Base-by-base conservation (phyloP, 2,888 invertebrate species). In the Agrotis ipsilon region DNA sequence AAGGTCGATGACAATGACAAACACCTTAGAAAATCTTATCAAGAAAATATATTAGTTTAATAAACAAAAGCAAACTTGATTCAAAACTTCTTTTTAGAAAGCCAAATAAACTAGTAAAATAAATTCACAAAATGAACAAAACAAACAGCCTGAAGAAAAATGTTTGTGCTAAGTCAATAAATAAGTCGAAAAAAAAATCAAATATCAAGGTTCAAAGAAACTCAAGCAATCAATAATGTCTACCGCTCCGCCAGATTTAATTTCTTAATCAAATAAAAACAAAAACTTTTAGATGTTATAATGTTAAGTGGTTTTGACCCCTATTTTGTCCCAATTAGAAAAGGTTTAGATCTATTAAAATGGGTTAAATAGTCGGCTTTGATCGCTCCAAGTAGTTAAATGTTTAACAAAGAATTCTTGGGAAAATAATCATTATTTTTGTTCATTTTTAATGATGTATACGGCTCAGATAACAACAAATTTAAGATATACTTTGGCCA, bases 271-370 rank as follows among this genome's bases (percentile, higher is more conserved):
- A 66, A 66, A 51, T 63, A 43, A 58, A 43, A 46, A 60, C 32
- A 58, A 19, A 43, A 68, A 64, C n/a, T 32, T 55, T 45, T 7
- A 60, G 45, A 63, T 55, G 21, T 60, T 39, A 39, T 61, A 64
- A 74, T 66, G 32, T 70, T 58, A 3, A 43, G 54, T 51, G 32
- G 52, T 54, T 71, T 70, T 52, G 45, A 54, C 9, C 46, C 13
- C 45, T 45, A 43, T 16, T 55, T 61, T 39, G 66, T 64, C 21
- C 51, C 58, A 67, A 79, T 67, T 67, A 75, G 27, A 64, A 72
- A 55, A 27, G 51, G 45, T 52, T 64, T 51, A 32, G 19, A 39
- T 48, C 54, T 69, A 54, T 54, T 21, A 63, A 54, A 21, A 7
- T 39, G 49, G 58, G 55, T 72, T 69, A 70, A 69, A 55, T 69